Conservation (phyloP, 92 coral and sea anemone species). For the Anthopleura xanthogrammica region DNA sequence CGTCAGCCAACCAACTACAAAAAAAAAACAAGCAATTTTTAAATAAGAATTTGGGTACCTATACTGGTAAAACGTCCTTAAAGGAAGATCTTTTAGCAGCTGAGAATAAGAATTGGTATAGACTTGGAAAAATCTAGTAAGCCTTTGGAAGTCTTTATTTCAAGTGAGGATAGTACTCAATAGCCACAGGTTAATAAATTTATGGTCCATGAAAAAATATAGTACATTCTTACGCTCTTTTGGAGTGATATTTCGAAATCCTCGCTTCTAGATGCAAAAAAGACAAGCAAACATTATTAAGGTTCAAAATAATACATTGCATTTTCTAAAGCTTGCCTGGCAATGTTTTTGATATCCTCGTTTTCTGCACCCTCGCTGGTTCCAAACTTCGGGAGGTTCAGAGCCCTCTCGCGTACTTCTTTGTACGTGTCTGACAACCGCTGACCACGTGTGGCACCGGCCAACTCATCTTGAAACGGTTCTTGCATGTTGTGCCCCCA, state of each 20-base stretch:
- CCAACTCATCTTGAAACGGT: conserved; percentile 59
- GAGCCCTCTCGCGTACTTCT: conserved; percentile 55
- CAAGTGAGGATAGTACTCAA: too few relatives aligned
- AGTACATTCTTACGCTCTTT: too few relatives aligned
- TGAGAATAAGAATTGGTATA: too few relatives aligned
- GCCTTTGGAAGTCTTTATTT: too few relatives aligned
- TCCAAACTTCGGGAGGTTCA: conserved; percentile 69
- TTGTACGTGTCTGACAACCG: conserved; percentile 60
- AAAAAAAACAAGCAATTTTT: neutral
- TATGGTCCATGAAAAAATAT: too few relatives aligned
- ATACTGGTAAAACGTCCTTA: neutral
- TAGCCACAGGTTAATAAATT: too few relatives aligned
- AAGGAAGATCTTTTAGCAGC: too few relatives aligned
- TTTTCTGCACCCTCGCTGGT: conserved; percentile 53
- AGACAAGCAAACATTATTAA: too few relatives aligned
- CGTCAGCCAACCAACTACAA: conserved; percentile 50
- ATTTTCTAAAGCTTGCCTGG: conserved; percentile 18
- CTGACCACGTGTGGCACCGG: conserved; percentile 59
- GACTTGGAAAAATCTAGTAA: too few relatives aligned
- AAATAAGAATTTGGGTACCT: neutral
- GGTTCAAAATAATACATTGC: too few relatives aligned
- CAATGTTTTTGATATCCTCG: conserved; percentile 47
- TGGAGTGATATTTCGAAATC: too few relatives aligned
- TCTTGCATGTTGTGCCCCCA: conserved; percentile 73
- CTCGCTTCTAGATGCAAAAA: too few relatives aligned